Percentiles rank a stretch among this genome's conserved stretches.
phyloP scores from a whole-genome alignment of 2,113 vertebrate genomes.

The Urocynchramus pylzowi region DNA sequence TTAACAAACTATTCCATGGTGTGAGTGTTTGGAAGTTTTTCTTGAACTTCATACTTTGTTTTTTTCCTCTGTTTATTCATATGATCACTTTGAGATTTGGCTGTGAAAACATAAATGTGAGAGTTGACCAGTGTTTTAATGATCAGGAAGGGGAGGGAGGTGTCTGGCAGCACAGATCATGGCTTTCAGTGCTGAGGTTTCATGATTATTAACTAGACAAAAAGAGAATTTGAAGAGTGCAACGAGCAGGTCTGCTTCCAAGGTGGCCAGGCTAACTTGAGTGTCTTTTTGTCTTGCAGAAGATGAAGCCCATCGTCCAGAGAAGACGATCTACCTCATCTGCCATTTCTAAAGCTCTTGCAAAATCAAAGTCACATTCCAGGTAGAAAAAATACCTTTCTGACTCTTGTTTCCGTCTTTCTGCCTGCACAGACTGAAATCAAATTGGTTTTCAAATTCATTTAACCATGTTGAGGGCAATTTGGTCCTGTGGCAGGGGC shows the following conservation, averaged over 20 bases:
- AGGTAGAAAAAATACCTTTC: constrained; percentile 57
- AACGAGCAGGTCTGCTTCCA: background rate
- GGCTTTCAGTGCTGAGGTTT: background rate
- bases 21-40: background rate
- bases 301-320: constrained; percentile 70
- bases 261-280: background rate
- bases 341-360: constrained; percentile 68
- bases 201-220: background rate
- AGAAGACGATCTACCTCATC: constrained; percentile 69
- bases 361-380: constrained; percentile 60
- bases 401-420: background rate
- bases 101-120: background rate
- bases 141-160: background rate
- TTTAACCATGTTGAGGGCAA: background rate
- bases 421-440: background rate
- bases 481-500: background rate
- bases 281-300: constrained; percentile 55
- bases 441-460: background rate
- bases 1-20: background rate
- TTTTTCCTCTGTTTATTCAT: background rate
- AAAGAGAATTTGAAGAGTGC: background rate
- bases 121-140: background rate
- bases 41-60: background rate
- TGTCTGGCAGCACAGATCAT: background rate
- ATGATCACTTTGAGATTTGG: background rate